phyloP scores from a whole-genome alignment of 2,113 vertebrate species.

The Dendropsophus ebraccatus region DNA sequence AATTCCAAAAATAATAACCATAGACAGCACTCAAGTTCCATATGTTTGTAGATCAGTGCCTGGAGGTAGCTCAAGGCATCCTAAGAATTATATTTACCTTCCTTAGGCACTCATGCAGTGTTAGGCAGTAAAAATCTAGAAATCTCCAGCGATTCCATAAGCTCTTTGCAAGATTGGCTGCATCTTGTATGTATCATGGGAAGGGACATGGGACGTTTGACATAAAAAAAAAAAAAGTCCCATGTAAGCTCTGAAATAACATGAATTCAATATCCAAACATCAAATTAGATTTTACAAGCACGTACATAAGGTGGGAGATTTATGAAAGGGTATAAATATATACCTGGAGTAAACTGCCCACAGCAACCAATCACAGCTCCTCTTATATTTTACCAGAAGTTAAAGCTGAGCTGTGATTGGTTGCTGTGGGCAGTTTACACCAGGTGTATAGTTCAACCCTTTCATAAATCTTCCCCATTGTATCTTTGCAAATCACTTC shows the following conservation, averaged over 20 bases:
- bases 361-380: too few species aligned
- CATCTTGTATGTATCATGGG: not conserved
- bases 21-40: constrained; percentile 13
- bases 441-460: too few species aligned
- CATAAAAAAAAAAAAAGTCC: not conserved
- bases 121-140: not conserved
- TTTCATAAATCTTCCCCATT: too few species aligned
- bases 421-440: too few species aligned
- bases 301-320: not conserved
- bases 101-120: not conserved
- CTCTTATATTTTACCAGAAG: too few species aligned
- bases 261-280: too few species aligned
- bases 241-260: too few species aligned
- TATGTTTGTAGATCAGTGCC: constrained; percentile 32
- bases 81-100: constrained; percentile 9
- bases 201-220: not conserved
- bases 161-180: not conserved
- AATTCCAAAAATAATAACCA: constrained; percentile 7
- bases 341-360: too few species aligned
- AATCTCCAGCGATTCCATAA: not conserved
- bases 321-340: too few species aligned
- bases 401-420: too few species aligned
- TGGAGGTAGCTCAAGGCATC: constrained; percentile 6
- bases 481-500: not conserved
- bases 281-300: too few species aligned